Conservation (phyloP, 1,140 invertebrate species). For the Drosophila trapezifrons region DNA sequence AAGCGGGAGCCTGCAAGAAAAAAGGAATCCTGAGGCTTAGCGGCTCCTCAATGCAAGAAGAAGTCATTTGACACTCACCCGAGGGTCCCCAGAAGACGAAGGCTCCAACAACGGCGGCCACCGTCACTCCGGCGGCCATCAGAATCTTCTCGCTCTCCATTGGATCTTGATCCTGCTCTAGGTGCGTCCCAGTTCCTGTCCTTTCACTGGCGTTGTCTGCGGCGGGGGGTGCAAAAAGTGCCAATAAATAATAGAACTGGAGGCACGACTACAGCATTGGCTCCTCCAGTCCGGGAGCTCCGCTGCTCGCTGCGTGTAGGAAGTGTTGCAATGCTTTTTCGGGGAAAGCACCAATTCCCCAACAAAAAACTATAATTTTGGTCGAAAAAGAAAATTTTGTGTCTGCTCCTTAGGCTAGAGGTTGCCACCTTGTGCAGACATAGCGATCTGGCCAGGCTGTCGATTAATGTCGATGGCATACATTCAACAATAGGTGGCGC, state of each 20-base stretch:
- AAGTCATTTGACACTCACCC: conserved; percentile 65
- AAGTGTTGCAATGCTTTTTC: background rate
- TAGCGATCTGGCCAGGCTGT: background rate
- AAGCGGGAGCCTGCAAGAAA: conserved; percentile 84
- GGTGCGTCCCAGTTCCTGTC: background rate
- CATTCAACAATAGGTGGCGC: background rate
- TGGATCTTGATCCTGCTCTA: background rate
- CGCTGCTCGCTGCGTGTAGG: background rate
- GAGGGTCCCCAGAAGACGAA: conserved; percentile 92
- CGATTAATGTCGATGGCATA: background rate
- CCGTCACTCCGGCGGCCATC: conserved; percentile 89
- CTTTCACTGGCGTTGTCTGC: no score
- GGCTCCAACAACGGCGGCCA: conserved; percentile 90
- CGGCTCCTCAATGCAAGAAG: no score
- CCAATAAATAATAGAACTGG: conserved; percentile 1
- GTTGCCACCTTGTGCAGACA: background rate
- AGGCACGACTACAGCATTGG: conserved; percentile 17
- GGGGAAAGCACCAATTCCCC: background rate
- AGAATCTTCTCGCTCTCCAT: conserved; percentile 84
- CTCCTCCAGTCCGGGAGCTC: conserved; percentile 9
- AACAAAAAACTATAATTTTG: background rate
- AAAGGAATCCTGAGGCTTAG: background rate
- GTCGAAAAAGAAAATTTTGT: conserved; percentile 23
- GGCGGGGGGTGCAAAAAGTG: conserved; percentile 1
- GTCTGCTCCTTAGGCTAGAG: conserved; percentile 12